A percentile compares a stretch with the other conserved stretches of the same genome.
Evolutionary conservation across 2,888 invertebrate genomes (phyloP).

Genomic region (Netelia melanura): DNA sequence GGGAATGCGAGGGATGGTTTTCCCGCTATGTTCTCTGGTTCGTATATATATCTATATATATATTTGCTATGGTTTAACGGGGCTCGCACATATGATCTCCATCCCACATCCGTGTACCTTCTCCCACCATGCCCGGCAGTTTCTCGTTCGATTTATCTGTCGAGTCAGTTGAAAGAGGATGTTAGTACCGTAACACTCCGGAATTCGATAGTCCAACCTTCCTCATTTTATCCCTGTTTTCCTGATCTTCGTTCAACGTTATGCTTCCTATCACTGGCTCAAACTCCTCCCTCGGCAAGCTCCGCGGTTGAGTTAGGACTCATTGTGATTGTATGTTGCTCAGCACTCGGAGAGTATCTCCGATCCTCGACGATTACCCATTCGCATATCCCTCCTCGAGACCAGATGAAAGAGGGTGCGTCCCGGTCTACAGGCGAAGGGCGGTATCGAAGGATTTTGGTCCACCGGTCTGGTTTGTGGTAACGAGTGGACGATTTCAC

Average conservation of each 20-base stretch:
- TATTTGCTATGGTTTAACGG: background rate
- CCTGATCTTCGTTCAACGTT: constrained; percentile 27
- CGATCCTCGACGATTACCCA: constrained; percentile 56
- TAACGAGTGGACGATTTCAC: constrained; percentile 18
- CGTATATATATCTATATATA: background rate
- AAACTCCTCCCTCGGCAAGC: constrained; percentile 23
- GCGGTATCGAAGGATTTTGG: constrained; percentile 24
- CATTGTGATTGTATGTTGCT: constrained; percentile 55
- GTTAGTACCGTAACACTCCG: constrained; percentile 20
- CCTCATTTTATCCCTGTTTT: constrained; percentile 46
- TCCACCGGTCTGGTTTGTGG: constrained; percentile 35
- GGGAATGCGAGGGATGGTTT: background rate
- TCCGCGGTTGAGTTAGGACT: constrained; percentile 17
- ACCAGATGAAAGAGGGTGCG: constrained; percentile 1
- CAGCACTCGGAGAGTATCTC: constrained; percentile 21
- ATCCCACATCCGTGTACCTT: constrained; percentile 22
- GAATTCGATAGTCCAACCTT: constrained; percentile 30
- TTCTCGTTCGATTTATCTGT: constrained; percentile 54
- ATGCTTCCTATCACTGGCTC: constrained; percentile 15
- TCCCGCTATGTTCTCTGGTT: background rate
- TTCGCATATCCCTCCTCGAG: background rate
- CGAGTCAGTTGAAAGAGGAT: constrained; percentile 52
- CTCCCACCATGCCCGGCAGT: constrained; percentile 3
- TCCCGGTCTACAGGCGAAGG: constrained; percentile 64
- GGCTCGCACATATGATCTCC: background rate